A percentile compares a stretch with the other conserved stretches of the same genome.
These are phyloP conservation scores for Protobothrops flavoviridis DNA, from an alignment of 2,113 vertebrate species.

Conservation along the genomic window DNA sequence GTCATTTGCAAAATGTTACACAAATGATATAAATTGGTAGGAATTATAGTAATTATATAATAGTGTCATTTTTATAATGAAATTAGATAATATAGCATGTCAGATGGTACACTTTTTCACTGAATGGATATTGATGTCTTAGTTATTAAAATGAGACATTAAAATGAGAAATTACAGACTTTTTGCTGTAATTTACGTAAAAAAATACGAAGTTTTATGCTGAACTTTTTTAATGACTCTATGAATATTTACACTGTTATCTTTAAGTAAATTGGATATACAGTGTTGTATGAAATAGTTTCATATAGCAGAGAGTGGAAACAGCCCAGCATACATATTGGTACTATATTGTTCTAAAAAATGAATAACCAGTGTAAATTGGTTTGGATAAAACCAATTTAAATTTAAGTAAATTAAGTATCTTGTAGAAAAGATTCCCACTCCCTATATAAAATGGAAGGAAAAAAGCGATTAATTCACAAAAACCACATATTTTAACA, in stretches of 20 bases:
- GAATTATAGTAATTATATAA: no score
- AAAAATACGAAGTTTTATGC: no score
- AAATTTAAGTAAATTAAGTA: not conserved
- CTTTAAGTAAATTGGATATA: not conserved
- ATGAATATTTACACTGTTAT: not conserved
- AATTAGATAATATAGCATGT: no score
- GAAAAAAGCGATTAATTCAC: not conserved
- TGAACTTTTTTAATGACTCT: not conserved
- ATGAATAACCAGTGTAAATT: not conserved
- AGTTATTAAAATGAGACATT: no score
- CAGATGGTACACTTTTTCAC: no score
- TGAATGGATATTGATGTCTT: no score
- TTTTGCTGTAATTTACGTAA: no score
- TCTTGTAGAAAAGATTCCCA: not conserved
- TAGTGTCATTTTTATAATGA: no score
- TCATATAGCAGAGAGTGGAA: not conserved
- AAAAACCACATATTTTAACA: not conserved
- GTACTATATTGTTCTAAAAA: not conserved
- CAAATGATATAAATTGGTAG: no score
- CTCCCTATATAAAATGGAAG: not conserved
- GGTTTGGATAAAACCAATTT: not conserved
- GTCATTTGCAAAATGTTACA: no score
- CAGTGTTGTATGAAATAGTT: not conserved
- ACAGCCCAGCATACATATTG: not conserved
- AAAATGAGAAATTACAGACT: no score